A percentile compares a stretch with the other conserved stretches of the same genome.
Evolutionary conservation across 1,140 invertebrate species (phyloP).

Genomic region (Grapholita molesta): DNA sequence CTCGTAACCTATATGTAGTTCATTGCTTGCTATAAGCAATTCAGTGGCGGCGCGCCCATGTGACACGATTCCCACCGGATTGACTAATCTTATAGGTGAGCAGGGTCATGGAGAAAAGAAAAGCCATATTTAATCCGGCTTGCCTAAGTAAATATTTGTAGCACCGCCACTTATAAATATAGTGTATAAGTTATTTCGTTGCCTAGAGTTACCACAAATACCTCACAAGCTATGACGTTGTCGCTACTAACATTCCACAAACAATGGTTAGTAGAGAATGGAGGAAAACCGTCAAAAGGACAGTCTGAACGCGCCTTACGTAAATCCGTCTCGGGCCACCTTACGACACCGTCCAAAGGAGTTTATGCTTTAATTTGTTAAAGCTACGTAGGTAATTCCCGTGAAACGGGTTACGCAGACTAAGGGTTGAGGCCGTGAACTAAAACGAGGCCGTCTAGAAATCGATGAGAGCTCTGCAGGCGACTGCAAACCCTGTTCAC

Average conservation of each 20-base stretch:
- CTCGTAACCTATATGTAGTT: too few species aligned
- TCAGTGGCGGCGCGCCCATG: too few species aligned
- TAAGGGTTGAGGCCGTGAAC: slow-evolving; percentile 23
- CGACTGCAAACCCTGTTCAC: background rate
- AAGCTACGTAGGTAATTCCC: background rate
- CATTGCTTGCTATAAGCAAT: too few species aligned
- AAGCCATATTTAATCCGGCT: too few species aligned
- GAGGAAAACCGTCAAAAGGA: background rate
- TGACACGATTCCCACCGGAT: too few species aligned
- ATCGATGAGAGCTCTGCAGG: slow-evolving; percentile 24
- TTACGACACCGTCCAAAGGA: background rate
- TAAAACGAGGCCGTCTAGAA: slow-evolving; percentile 19
- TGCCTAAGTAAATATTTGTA: too few species aligned
- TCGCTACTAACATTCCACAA: background rate
- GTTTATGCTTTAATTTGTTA: background rate
- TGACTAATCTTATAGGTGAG: too few species aligned
- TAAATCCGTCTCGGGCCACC: background rate
- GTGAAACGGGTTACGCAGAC: background rate
- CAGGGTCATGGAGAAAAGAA: too few species aligned
- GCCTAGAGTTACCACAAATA: background rate
- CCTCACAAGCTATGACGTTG: background rate
- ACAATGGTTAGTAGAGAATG: background rate
- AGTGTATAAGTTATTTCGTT: too few species aligned
- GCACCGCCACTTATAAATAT: too few species aligned
- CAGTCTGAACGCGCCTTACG: background rate